These are phyloP conservation scores for Antheraea mylitta DNA, from an alignment of 1,140 invertebrate species.

Conservation along the genomic window DNA sequence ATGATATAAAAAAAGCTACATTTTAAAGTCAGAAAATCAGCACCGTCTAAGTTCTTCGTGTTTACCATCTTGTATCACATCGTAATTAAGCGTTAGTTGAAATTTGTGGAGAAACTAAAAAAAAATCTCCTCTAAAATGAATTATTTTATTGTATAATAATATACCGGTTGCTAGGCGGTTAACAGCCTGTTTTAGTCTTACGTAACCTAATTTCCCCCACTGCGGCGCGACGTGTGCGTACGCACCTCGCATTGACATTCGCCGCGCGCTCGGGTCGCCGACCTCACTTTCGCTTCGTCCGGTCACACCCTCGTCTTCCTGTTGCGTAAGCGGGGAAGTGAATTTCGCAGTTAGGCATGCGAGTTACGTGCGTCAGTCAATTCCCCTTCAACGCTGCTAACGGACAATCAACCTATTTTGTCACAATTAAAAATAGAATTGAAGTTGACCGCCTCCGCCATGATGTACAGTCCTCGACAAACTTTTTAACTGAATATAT, in stretches of 20 bases:
- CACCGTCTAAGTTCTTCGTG: no score
- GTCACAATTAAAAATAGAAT: not conserved
- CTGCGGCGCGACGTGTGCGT: constrained; percentile 12
- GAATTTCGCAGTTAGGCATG: not conserved
- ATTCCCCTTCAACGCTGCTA: not conserved
- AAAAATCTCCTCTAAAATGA: no score
- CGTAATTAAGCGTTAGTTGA: no score
- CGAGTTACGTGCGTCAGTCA: not conserved
- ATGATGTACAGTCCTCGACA: no score
- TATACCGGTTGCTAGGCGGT: not conserved
- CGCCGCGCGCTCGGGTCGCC: constrained; percentile 30
- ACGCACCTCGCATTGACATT: constrained; percentile 54
- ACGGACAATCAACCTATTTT: not conserved
- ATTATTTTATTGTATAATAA: not conserved
- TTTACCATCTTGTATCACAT: no score
- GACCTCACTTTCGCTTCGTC: constrained; percentile 51
- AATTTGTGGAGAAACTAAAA: no score
- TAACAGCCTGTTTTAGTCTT: not conserved
- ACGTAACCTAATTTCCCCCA: constrained; percentile 30
- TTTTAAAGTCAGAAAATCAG: no score
- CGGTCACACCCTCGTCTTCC: constrained; percentile 43
- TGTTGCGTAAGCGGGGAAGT: constrained; percentile 41
- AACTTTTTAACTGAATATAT: no score
- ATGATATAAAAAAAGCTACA: no score
- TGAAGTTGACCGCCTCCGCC: no score